Evolutionary conservation across 2,888 invertebrate species (phyloP), one percentile per base, ranked within the genome.

Genomic region (Diabrotica balteata): DNA sequence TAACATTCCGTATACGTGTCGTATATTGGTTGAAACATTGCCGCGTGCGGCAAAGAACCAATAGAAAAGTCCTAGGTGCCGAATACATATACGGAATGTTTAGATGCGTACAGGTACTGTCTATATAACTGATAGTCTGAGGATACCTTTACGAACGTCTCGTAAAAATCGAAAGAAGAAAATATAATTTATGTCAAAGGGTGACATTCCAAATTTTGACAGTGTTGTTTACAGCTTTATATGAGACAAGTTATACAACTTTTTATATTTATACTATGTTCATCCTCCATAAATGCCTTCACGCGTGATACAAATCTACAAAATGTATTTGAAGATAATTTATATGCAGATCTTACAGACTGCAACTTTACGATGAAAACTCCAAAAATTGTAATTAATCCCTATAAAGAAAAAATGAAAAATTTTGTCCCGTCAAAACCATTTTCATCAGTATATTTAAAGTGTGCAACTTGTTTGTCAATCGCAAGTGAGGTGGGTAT

Each of bases 321-420:
- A 32, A 32, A 32, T 32, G 32, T 32, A 32, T 32, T 69, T 10
- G 69, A 69, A 50, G 66, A 66, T 46, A 44, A 59, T 7, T 45
- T 63, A n/a, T 66, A 69, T 43, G 55, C 59, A 7, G 59, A 62
- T 1, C 55, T 59, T 32, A 47, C 60, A 4, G 32, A 63, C 6
- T 75, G 75, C 65, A 74, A 76, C 61, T 65, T 61, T n/a, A 72
- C 75, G 10, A 53, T 77, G 45, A 71, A 71, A 7, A 72, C 73
- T 22, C 79, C 79, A 7, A 78, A 77, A 65, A 72, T 73, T 68
- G 67, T 78, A 22, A 80, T 79, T 22, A 80, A 80, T 62, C 77
- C 76, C 6, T 78, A 78, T 59, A 76, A 70, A 61, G 59, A 76
- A 11, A 59, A 72, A 51, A 57, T 79, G n/a, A 55, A 69, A 42